Conservation (phyloP, 2,113 vertebrate species). For the Channa argus region DNA sequence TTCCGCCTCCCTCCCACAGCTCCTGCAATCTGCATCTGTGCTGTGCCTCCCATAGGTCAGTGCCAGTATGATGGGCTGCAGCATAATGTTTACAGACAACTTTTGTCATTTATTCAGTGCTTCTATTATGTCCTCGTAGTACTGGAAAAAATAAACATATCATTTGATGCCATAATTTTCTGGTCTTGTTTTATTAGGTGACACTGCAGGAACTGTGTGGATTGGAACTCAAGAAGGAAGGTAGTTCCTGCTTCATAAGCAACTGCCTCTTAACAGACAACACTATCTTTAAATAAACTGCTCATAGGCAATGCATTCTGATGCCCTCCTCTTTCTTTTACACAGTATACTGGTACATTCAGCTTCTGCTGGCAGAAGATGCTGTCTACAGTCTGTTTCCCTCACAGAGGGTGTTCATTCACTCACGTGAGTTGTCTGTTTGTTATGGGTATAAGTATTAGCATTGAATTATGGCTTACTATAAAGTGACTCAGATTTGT, state of each 20-base stretch:
- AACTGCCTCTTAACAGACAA: slow-evolving; percentile 7
- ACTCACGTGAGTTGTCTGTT: slow-evolving; percentile 75
- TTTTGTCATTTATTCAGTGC: slow-evolving; percentile 7
- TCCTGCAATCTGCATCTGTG: slow-evolving; percentile 84
- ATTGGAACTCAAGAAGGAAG: slow-evolving; percentile 87
- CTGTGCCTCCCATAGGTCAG: slow-evolving; percentile 84
- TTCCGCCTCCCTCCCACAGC: slow-evolving; percentile 85
- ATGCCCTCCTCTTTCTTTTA: neutral
- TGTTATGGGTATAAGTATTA: neutral
- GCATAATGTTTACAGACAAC: slow-evolving; percentile 5
- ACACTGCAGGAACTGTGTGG: slow-evolving; percentile 82
- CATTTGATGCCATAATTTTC: neutral
- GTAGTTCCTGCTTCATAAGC: slow-evolving; percentile 67
- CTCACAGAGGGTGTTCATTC: slow-evolving; percentile 84
- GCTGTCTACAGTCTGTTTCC: slow-evolving; percentile 78
- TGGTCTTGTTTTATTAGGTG: slow-evolving; percentile 70
- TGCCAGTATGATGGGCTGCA: slow-evolving; percentile 32
- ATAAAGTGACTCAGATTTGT: neutral
- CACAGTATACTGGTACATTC: slow-evolving; percentile 82
- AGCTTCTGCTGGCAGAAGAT: slow-evolving; percentile 70
- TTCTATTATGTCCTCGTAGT: slow-evolving; percentile 1
- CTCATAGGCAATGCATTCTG: neutral
- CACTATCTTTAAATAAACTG: neutral
- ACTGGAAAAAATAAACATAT: slow-evolving; percentile 17
- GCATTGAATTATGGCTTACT: neutral